These are phyloP conservation scores for Channallabes apus DNA, from an alignment of 2,797 vertebrate species.

Conservation along the genomic window DNA sequence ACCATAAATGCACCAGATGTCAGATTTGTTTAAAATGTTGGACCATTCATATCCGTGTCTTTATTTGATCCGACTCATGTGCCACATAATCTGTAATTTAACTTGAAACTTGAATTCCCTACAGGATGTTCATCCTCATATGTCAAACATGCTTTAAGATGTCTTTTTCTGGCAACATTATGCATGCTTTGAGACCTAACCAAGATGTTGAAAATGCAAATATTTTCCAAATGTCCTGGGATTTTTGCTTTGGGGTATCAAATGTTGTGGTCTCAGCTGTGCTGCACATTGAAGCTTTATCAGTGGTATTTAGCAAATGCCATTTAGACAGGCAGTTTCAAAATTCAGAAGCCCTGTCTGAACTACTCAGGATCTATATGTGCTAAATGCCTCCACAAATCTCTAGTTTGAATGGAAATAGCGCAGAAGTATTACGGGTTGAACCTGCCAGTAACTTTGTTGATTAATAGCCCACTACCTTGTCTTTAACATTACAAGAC, in stretches of 20 bases:
- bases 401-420: constrained; percentile 4
- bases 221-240: constrained; percentile 69
- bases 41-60: neutral
- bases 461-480: neutral
- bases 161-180: constrained; percentile 60
- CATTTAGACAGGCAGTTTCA: constrained; percentile 52
- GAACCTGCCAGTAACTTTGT: neutral
- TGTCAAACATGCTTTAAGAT: constrained; percentile 49
- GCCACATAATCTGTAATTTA: constrained; percentile 43
- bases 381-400: constrained; percentile 9
- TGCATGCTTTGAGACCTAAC: constrained; percentile 57
- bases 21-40: constrained; percentile 21
- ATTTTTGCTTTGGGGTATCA: constrained; percentile 67
- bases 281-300: constrained; percentile 71
- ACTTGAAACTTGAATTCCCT: constrained; percentile 38
- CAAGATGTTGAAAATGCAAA: constrained; percentile 64
- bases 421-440: neutral
- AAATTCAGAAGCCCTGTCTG: constrained; percentile 23
- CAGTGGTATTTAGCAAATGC: constrained; percentile 62
- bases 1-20: constrained; percentile 47
- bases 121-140: constrained; percentile 60
- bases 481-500: neutral
- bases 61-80: constrained; percentile 15
- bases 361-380: constrained; percentile 11
- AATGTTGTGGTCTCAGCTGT: constrained; percentile 74